These are phyloP conservation scores for Vidua macroura DNA, from an alignment of 2,113 vertebrate genomes.

Conservation along the genomic window DNA sequence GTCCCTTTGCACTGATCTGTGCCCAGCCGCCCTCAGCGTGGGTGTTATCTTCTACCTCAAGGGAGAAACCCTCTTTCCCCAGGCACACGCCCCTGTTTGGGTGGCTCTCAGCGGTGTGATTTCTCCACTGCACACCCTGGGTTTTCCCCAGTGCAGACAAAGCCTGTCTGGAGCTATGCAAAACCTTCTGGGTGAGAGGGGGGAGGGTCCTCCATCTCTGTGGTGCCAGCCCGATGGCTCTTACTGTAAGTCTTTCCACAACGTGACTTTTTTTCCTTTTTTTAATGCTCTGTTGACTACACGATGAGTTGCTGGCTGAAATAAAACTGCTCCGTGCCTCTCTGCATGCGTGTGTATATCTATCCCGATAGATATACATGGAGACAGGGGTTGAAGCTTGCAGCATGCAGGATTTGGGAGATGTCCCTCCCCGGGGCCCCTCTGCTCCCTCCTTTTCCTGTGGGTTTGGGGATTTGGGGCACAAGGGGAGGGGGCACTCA, in stretches of 20 bases:
- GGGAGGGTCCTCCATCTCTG: too few species aligned
- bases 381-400: background rate
- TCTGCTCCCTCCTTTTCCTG: background rate
- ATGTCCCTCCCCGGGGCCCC: fast-evolving
- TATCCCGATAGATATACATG: slow-evolving; percentile 50
- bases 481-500: fast-evolving
- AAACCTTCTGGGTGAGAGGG: background rate
- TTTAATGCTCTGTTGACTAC: slow-evolving; percentile 47
- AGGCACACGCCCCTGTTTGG: background rate
- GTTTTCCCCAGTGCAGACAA: background rate
- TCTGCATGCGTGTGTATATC: slow-evolving; percentile 47
- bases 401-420: background rate
- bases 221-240: background rate
- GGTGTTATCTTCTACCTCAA: slow-evolving; percentile 43
- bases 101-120: background rate
- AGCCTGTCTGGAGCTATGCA: slow-evolving; percentile 32
- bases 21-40: background rate
- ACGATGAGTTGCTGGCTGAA: slow-evolving; percentile 22
- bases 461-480: background rate
- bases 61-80: background rate
- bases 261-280: background rate
- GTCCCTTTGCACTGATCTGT: background rate
- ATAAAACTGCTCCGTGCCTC: slow-evolving; percentile 54
- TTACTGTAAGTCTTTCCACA: background rate
- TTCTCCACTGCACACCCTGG: background rate